phyloP scores from a whole-genome alignment of 2,888 invertebrate species.

The Mimumesa dahlbomi region DNA sequence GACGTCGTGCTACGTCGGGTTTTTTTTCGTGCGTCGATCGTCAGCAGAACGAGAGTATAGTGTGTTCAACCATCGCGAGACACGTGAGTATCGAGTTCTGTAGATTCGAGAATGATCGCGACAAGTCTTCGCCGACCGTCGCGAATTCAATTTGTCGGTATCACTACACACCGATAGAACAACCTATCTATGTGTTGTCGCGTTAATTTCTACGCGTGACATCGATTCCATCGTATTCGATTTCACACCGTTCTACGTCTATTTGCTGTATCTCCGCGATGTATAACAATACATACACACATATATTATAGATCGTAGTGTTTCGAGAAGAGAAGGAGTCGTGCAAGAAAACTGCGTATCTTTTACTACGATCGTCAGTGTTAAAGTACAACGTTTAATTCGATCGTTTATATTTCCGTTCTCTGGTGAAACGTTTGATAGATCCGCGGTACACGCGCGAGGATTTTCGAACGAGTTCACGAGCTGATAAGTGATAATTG shows the following conservation, averaged over 20 bases:
- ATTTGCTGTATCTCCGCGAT: constrained; percentile 5
- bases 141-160: not conserved
- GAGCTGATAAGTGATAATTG: not conserved
- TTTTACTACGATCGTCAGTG: too few relatives aligned
- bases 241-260: not conserved
- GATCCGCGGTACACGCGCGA: not conserved
- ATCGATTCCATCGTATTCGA: constrained; percentile 12
- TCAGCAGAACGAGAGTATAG: constrained; percentile 40
- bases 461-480: not conserved
- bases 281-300: too few relatives aligned
- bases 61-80: constrained; percentile 22
- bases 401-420: too few relatives aligned
- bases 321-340: too few relatives aligned
- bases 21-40: constrained; percentile 38
- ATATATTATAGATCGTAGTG: too few relatives aligned
- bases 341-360: too few relatives aligned
- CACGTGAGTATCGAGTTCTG: constrained; percentile 38
- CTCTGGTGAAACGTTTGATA: not conserved
- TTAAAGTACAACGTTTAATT: too few relatives aligned
- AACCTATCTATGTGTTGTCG: not conserved
- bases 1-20: constrained; percentile 3
- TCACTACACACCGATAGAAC: not conserved
- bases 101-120: not conserved
- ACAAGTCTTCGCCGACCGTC: not conserved
- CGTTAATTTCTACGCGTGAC: constrained; percentile 29